These are phyloP conservation scores for Nymphalis c-album DNA, from an alignment of 2,888 invertebrate species.

Conservation along the genomic window DNA sequence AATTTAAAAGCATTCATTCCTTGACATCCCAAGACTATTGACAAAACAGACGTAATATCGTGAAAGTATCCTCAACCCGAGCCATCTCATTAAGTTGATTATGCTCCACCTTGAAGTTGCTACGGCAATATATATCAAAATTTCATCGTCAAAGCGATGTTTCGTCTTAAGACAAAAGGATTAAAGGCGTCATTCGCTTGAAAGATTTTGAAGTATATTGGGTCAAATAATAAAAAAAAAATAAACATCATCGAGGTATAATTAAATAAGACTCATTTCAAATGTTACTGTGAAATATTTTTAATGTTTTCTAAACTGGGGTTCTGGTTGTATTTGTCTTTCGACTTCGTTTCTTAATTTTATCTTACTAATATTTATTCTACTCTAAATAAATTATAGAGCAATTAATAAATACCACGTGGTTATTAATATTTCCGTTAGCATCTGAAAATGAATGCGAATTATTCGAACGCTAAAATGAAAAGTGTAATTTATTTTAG, in stretches of 20 bases:
- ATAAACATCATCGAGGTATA: conserved; percentile 42
- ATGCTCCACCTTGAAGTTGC: conserved; percentile 52
- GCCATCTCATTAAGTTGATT: conserved; percentile 63
- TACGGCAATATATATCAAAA: conserved; percentile 27
- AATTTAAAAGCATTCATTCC: conserved; percentile 29
- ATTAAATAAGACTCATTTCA: conserved; percentile 38
- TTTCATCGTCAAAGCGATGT: conserved; percentile 27
- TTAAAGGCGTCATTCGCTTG: conserved; percentile 38
- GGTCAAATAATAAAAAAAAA: conserved; percentile 51
- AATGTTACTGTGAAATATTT: neutral
- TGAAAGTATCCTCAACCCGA: conserved; percentile 45
- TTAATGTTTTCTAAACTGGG: neutral
- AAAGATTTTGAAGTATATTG: conserved; percentile 42
- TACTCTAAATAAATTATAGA: no score
- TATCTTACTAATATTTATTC: no score
- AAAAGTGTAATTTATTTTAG: neutral
- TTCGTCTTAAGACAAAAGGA: conserved; percentile 8
- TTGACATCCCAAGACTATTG: conserved; percentile 39
- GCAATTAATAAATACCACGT: no score
- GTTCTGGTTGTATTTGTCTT: neutral
- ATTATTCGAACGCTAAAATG: neutral
- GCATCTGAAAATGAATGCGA: no score
- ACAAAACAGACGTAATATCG: conserved; percentile 47
- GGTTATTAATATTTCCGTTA: no score
- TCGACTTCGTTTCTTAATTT: neutral